Base-by-base conservation (phyloP, 2,113 vertebrate species). In the Cygnus buccinator region DNA sequence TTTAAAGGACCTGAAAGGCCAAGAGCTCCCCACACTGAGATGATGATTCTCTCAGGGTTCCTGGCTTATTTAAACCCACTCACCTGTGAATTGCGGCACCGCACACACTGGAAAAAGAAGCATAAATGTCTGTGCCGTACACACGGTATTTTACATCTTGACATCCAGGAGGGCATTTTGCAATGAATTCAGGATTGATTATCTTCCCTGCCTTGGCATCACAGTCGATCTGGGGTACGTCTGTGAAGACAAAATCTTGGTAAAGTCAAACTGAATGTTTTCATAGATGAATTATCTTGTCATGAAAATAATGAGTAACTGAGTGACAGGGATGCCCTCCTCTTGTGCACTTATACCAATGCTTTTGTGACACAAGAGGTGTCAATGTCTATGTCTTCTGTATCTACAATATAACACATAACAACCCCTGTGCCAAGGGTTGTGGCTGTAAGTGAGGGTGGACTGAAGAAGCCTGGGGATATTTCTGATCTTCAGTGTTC, bases 31-130 rank as follows among this genome's bases (percentile, higher is more conserved):
- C 71, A 23, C 15, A 13, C 12, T n/a, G 52, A 83, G 68, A 78
- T 29, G 14, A n/a, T 2, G 3, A 6, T 66, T 93, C 79, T 86
- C 11, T 72, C 12, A 35, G 68, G 89, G 26, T 39, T 21, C 25
- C 20, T 68, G 22, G 43, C 41, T 37, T 65, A 44, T 78, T 88
- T 65, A 9, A 54, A 44, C 23, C 35, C 35, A 74, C 98, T 91
- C 78, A 99, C 99, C 98, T 99, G 98, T 99, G 99, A 91, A 99
- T 98, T 37, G 99, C 99, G 33, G 99, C 99, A 1, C 98, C 98
- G 68, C 99, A 99, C 89, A 99, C 98, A 44, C 99, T 99, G 98
- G 99, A 99, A 95, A 99, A 99, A 72, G 99, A 99, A n/a, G 99
- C 99, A 7, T 99, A 99, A 85, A 99, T 96, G 6, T 97, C 98